Conservation (phyloP, 2,888 invertebrate species). For the Drosophila lacicola region DNA sequence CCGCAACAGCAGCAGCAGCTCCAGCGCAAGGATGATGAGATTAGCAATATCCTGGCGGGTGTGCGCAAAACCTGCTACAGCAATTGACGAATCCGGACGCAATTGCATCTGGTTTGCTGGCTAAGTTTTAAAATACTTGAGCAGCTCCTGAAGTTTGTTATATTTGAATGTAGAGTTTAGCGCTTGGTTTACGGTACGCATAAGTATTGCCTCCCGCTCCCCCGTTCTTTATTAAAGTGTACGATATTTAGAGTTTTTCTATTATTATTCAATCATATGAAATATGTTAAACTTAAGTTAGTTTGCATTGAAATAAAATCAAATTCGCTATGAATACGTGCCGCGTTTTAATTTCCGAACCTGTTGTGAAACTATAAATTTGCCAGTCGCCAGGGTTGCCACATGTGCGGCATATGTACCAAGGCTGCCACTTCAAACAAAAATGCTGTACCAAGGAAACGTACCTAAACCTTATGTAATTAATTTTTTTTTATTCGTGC, state of each 20-base stretch:
- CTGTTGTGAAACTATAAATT: background rate
- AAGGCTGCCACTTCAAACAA: too few species aligned
- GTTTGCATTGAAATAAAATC: slow-evolving; percentile 60
- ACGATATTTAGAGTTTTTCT: slow-evolving; percentile 46
- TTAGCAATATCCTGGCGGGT: slow-evolving; percentile 94
- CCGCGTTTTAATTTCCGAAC: background rate
- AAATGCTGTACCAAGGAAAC: too few species aligned
- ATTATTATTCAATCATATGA: slow-evolving; percentile 30
- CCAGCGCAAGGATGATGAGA: slow-evolving; percentile 92
- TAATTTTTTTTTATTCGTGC: too few species aligned
- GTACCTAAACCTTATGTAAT: too few species aligned
- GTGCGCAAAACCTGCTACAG: slow-evolving; percentile 95
- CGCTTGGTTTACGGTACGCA: slow-evolving; percentile 52
- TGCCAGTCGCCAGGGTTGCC: background rate
- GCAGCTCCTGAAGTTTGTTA: slow-evolving; percentile 38
- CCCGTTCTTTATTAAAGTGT: slow-evolving; percentile 23
- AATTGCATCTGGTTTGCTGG: background rate
- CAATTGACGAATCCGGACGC: slow-evolving; percentile 86
- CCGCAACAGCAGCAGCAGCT: slow-evolving; percentile 82
- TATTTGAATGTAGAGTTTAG: slow-evolving; percentile 45
- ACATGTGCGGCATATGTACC: too few species aligned
- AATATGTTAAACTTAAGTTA: slow-evolving; percentile 51
- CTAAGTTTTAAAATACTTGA: slow-evolving; percentile 1
- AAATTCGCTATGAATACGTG: slow-evolving; percentile 34
- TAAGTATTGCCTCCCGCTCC: slow-evolving; percentile 24